A percentile compares a stretch with the other conserved stretches of the same genome.
Evolutionary conservation across 2,113 vertebrate species (phyloP).

Genomic region (Ciconia stormi): DNA sequence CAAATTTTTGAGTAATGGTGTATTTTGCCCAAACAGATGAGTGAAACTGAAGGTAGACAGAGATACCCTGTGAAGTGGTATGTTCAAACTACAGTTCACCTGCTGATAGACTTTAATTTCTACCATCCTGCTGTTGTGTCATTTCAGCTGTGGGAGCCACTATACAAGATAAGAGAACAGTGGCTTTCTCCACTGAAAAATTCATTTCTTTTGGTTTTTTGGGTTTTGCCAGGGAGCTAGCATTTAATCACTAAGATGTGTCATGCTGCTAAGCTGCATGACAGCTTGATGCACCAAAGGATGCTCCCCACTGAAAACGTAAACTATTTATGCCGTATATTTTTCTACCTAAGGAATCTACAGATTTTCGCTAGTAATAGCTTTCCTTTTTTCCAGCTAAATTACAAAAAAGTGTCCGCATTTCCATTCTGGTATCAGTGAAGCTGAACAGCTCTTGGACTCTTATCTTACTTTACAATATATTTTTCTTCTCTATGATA

Average conservation of each 20-base stretch:
- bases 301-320: slow-evolving; percentile 8
- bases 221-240: neutral
- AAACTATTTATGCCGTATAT: neutral
- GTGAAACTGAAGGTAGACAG: neutral
- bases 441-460: neutral
- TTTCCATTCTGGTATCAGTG: neutral
- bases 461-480: neutral
- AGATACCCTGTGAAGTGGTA: neutral
- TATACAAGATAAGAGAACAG: neutral
- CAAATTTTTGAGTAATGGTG: neutral
- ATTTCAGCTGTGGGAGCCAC: neutral
- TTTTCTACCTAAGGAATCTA: neutral
- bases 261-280: slow-evolving; percentile 20
- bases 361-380: neutral
- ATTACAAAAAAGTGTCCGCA: neutral
- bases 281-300: slow-evolving; percentile 5
- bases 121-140: neutral
- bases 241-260: slow-evolving; percentile 31
- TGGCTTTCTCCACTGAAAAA: slow-evolving; percentile 9
- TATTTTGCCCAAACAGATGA: neutral
- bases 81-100: neutral
- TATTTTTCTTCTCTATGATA: neutral
- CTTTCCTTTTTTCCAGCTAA: neutral
- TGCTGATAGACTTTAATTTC: slow-evolving; percentile 9
- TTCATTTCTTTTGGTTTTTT: neutral